Evolutionary conservation across 2,888 invertebrate genomes (phyloP).

Genomic region (Hydrotaea cyrtoneurina): DNA sequence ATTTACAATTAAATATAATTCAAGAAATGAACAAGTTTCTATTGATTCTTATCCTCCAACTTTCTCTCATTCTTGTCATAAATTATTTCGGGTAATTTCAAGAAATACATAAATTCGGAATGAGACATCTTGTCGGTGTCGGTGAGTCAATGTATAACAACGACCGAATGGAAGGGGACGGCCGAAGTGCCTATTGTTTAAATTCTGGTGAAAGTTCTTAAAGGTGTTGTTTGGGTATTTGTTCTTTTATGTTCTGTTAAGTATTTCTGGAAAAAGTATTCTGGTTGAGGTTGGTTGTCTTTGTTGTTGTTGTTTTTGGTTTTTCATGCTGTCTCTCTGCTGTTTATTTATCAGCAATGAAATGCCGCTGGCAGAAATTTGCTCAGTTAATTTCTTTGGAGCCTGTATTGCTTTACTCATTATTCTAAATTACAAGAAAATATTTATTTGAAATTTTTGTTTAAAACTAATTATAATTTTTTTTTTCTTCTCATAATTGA

Average conservation of each 20-base stretch:
- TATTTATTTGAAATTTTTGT: conserved; percentile 4
- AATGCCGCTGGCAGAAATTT: not conserved
- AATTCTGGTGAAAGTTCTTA: conserved; percentile 56
- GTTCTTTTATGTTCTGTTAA: conserved; percentile 1
- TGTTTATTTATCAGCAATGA: conserved; percentile 4
- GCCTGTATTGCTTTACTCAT: not conserved
- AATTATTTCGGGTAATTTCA: conserved; percentile 28
- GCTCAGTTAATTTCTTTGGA: not conserved
- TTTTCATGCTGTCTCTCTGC: not conserved
- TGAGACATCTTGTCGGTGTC: not conserved
- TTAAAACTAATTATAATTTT: conserved; percentile 1
- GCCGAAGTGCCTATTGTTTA: not conserved
- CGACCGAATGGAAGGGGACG: not conserved
- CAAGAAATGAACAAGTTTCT: not conserved
- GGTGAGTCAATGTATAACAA: not conserved
- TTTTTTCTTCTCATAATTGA: not conserved
- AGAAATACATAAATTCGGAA: not conserved
- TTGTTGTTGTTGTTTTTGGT: conserved; percentile 7
- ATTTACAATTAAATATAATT: conserved; percentile 25
- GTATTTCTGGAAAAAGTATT: conserved; percentile 7
- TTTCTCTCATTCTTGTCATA: not conserved
- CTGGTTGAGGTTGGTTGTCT: not conserved
- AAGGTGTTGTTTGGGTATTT: conserved; percentile 26
- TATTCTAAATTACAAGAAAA: not conserved
- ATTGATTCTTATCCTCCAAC: conserved; percentile 10